Evolutionary conservation across 1,140 invertebrate genomes (phyloP).

Genomic region (Chionoecetes opilio): DNA sequence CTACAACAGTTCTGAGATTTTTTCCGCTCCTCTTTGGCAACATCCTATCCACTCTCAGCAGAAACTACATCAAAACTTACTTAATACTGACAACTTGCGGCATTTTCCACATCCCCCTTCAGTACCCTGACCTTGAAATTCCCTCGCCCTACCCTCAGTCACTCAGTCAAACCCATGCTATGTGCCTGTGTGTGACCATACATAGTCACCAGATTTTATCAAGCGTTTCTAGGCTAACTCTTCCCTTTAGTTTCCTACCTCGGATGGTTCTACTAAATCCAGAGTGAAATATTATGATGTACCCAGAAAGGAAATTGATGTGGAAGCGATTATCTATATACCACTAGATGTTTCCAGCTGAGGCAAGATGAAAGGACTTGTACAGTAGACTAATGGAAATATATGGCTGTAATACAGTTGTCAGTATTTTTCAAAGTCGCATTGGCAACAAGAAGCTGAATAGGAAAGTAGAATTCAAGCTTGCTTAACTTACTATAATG

Average conservation of each 20-base stretch:
- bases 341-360: constrained; percentile 2
- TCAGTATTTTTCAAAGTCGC: constrained; percentile 14
- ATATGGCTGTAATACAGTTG: background rate
- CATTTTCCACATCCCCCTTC: background rate
- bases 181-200: constrained; percentile 3
- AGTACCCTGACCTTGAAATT: background rate
- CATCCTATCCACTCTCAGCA: background rate
- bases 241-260: background rate
- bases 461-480: constrained; percentile 9
- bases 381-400: constrained; percentile 10
- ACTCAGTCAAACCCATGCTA: background rate
- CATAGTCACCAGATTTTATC: constrained; percentile 16
- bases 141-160: background rate
- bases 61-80: constrained; percentile 20
- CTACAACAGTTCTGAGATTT: background rate
- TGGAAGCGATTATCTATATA: constrained; percentile 10
- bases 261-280: constrained; percentile 7
- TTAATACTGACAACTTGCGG: background rate
- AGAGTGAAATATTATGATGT: constrained; percentile 10
- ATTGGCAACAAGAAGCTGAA: constrained; percentile 17
- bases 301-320: background rate
- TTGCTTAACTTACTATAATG: constrained; percentile 11
- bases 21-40: constrained; percentile 15
- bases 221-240: background rate
- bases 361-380: constrained; percentile 17